Evolutionary conservation across 2,888 invertebrate species (phyloP), one percentile per base, ranked within the genome.

Genomic region (Lasioglossum villosulum): DNA sequence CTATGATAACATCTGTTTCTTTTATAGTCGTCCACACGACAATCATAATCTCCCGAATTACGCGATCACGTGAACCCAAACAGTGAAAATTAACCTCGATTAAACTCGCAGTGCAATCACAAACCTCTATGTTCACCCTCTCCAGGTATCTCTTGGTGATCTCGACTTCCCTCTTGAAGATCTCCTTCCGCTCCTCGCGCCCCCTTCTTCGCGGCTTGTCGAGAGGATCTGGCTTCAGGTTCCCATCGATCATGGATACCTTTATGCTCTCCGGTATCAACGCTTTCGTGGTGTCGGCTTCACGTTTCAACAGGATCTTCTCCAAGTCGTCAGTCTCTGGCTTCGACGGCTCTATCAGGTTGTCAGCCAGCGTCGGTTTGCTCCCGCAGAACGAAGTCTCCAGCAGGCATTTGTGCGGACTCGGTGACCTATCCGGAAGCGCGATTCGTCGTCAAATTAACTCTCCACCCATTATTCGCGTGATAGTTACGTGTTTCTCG

Each of bases 341-440:
- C 89, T 96, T 96, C 70, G 95, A 93, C 30, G 94, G 93, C 71
- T 95, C 95, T 79, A 92, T 94, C 80, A 93, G 83, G 82, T 93
- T 94, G 79, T 94, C 94, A 8, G 93, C 93, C 42, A 94, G 95
- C 78, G 96, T 96, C 0, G 98, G 97, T 93, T 98, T 98, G 75
- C 97, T 97, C 1, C 98, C 98, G 95, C 98, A 98, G 95, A 98
- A 98, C 0, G 98, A 98, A 0, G 98, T 98, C 95, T 98, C 98
- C 83, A 98, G 96, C 80, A 98, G 96, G 97, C 98, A 98, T 95
- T 97, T 97, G 95, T 98, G 98, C n/a, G 98, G 98, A 23, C 98
- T 98, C 3, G 98, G 98, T 48, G 97, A 97, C 86, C 98, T 96
- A 30, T 4, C 27, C 1, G 6, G n/a, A 12, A 23, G 30, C 2